Evolutionary conservation across 1,140 invertebrate species (phyloP), one percentile per base, ranked within the genome.

Genomic region (Lucilia cuprina): DNA sequence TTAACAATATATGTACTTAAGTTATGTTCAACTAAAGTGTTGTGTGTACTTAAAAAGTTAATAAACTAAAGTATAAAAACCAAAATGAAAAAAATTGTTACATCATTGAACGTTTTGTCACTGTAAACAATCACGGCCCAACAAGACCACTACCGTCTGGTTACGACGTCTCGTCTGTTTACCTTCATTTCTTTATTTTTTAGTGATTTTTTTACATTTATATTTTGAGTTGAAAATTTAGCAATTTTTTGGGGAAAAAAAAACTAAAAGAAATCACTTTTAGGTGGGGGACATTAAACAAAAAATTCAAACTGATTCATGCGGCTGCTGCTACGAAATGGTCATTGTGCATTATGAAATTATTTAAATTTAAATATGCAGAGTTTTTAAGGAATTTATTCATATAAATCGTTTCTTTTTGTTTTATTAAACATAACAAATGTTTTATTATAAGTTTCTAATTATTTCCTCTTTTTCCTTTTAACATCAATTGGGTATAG

Each of bases 21-120:
- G 13, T 55, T 70, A 70, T 70, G 19, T 21, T 21, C 0, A 70
- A 70, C 19, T 70, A 25, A 21, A 70, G 65, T 17, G 25, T n/a
- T n/a, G n/a, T n/a, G n/a, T 17, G n/a, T 60, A 60, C 14, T n/a
- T 7, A 14, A n/a, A n/a, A 17, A 60, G 13, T 60, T 60, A 60
- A 60, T 60, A 60, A 60, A 60, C 55, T 60, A 60, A 60, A 60
- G 55, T 60, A 60, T 17, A 60, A 60, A 60, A 60, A 70, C 21
- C 10, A 70, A 25, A 17, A 70, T 3, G 10, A 70, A 25, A 70
- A 70, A 60, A 17, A 60, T 2, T 70, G 19, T 70, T 70, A 70
- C 65, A 70, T 70, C 65, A 70, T 70, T 70, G 10, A 70, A 21
- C 21, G 65, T 70, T 70, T 70, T 21, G 65, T 70, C 65, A 70